Evolutionary conservation across 2,888 invertebrate genomes (phyloP).

Genomic region (Acanthosepion esculentum): DNA sequence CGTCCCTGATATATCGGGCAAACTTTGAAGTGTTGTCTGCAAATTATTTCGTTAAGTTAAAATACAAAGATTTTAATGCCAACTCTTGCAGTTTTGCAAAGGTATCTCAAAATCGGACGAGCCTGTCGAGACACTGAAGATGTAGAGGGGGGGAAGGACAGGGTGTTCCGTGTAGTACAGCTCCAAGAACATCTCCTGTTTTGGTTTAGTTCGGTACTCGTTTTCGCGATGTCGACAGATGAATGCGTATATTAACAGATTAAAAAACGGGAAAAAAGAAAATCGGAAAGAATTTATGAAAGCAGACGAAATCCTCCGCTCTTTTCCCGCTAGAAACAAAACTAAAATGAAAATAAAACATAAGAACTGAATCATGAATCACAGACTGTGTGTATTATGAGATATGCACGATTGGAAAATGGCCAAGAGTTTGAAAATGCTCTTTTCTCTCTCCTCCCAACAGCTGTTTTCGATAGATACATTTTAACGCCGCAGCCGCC

Average conservation of each 20-base stretch:
- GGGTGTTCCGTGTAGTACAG: neutral
- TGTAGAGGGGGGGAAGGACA: fast-evolving
- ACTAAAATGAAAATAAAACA: neutral
- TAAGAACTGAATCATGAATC: neutral
- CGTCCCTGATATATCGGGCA: too few relatives aligned
- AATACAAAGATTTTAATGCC: neutral
- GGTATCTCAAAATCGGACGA: neutral
- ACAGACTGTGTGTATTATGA: neutral
- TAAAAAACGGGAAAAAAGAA: neutral
- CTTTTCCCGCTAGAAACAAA: neutral
- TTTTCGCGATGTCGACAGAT: neutral
- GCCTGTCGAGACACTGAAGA: neutral
- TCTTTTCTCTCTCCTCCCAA: neutral
- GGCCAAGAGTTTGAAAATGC: neutral
- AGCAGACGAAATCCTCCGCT: neutral
- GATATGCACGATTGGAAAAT: neutral
- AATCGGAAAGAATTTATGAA: neutral
- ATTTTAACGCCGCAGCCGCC: neutral
- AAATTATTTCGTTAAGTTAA: neutral
- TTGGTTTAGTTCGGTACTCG: slow-evolving; percentile 11
- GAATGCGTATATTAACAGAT: slow-evolving; percentile 4
- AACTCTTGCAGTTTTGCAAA: neutral
- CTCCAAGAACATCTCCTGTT: slow-evolving; percentile 18
- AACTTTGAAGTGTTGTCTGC: neutral
- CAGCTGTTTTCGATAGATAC: neutral